These are phyloP conservation scores for Heliangelus exortis DNA, from an alignment of 2,797 vertebrate species.

Conservation along the genomic window DNA sequence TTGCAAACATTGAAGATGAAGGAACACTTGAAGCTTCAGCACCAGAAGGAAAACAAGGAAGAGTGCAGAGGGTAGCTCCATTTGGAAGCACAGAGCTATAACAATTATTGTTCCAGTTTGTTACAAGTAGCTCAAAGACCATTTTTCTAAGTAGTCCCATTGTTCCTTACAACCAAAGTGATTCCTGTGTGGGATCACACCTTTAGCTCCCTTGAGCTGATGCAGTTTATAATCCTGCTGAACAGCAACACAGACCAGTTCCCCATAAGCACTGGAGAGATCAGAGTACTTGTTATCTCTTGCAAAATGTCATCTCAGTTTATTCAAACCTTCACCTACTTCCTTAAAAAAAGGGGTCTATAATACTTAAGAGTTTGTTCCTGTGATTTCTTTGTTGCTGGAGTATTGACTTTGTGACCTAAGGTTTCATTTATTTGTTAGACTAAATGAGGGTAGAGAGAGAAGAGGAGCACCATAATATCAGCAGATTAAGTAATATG, in stretches of 20 bases:
- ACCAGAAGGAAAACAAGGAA: conserved; percentile 84
- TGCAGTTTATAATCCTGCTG: conserved; percentile 19
- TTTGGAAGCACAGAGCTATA: conserved; percentile 79
- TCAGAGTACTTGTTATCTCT: conserved; percentile 3
- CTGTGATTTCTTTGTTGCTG: background rate
- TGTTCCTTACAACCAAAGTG: conserved; percentile 55
- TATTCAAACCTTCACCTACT: background rate
- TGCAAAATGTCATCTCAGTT: conserved; percentile 9
- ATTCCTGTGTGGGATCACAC: conserved; percentile 48
- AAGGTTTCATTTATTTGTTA: conserved; percentile 21
- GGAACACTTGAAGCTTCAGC: conserved; percentile 86
- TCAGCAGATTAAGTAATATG: conserved; percentile 19
- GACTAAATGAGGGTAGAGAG: background rate
- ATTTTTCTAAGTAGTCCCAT: conserved; percentile 50
- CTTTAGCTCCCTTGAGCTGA: conserved; percentile 21
- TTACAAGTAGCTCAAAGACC: conserved; percentile 62
- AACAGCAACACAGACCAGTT: conserved; percentile 43
- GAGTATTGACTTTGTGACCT: conserved; percentile 40
- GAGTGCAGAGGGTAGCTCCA: conserved; percentile 74
- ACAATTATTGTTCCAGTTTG: conserved; percentile 68
- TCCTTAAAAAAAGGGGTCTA: conserved; percentile 18
- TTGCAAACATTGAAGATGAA: conserved; percentile 74
- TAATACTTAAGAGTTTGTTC: background rate
- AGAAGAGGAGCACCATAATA: conserved; percentile 42
- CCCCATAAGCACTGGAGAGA: conserved; percentile 6